Evolutionary conservation across 2,113 vertebrate species (phyloP), one percentile per base, ranked within the genome.

Genomic region (Clarias batrachus): DNA sequence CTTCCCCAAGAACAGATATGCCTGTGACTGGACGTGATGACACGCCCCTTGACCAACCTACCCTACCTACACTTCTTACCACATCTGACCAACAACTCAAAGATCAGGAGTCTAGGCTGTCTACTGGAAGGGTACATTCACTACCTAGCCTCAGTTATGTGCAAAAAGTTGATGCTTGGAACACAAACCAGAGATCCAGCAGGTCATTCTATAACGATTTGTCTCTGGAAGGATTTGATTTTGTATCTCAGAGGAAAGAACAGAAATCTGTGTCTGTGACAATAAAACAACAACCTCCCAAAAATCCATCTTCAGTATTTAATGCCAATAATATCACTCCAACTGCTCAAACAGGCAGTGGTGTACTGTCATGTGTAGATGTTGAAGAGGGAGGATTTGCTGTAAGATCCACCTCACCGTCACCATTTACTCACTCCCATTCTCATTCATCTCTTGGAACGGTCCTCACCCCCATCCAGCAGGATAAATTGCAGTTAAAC

Each of bases 101-200:
- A 62, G 81, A 81, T 86, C 86, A 86, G 33, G 41, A 66, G 59
- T 12, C 81, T 63, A 27, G 5, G 73, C 54, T 82, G 3, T 60
- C 88, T 82, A 23, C 83, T 68, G 86, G 87, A 33, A 86, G 85
- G 82, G 90, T 90, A 62, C 78, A 84, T 63, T 93, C 95, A 88
- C 91, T 96, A 11, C 95, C 96, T 23, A 93, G 88, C 1, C 93
- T 97, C 70, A 94, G 89, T 63, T 96, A 96, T 91, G 79, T 95
- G 90, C 93, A 97, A 90, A 97, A 97, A 91, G 95, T 96, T 12
- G 96, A 94, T 60, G 93, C 96, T 13, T 97, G 96, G 97, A 90
- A 93, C 0, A 7, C 90, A 48, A 95, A 92, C 89, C 95, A 94
- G 84, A 87, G 87, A 82, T 83, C 90, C 1, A 92, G 92, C 86